Evolutionary conservation across 2,888 invertebrate species (phyloP).

Genomic region (Caenorhabditis parvicauda): DNA sequence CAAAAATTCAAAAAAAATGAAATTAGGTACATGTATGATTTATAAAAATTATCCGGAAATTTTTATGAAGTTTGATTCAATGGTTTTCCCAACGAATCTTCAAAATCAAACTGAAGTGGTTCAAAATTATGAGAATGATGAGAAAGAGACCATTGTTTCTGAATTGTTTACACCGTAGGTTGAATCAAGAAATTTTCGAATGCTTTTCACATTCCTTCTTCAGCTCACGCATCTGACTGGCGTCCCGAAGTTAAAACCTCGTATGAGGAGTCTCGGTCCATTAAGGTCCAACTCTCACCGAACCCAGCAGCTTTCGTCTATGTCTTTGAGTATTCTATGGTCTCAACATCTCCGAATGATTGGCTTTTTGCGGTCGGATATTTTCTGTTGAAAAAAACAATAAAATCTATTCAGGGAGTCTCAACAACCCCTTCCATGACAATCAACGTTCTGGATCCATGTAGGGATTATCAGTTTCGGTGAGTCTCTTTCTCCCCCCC

Average conservation of each 20-base stretch:
- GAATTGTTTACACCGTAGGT: no score
- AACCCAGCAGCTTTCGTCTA: conserved; percentile 55
- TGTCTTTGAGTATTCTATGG: conserved; percentile 55
- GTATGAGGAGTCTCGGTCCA: conserved; percentile 50
- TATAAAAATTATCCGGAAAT: no score
- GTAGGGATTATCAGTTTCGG: conserved; percentile 59
- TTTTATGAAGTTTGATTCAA: no score
- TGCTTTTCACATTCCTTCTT: conserved; percentile 4
- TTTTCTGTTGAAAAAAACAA: background rate
- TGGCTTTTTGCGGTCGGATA: conserved; percentile 57
- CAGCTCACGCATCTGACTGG: conserved; percentile 30
- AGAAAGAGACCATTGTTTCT: no score
- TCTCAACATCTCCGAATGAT: conserved; percentile 45
- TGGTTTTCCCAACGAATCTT: no score
- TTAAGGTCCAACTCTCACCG: conserved; percentile 38
- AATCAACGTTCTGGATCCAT: conserved; percentile 55
- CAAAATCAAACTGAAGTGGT: no score
- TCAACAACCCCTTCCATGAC: conserved; percentile 49
- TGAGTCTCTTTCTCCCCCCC: no score
- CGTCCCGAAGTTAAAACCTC: conserved; percentile 33
- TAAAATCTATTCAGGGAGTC: conserved; percentile 43
- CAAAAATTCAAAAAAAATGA: no score
- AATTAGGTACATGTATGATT: no score
- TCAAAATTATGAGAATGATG: no score
- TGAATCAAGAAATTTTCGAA: background rate